Percentiles rank a stretch among this genome's conserved stretches.
These are phyloP conservation scores for Xestia sexstrigata DNA, from an alignment of 2,888 invertebrate genomes.

Conservation along the genomic window DNA sequence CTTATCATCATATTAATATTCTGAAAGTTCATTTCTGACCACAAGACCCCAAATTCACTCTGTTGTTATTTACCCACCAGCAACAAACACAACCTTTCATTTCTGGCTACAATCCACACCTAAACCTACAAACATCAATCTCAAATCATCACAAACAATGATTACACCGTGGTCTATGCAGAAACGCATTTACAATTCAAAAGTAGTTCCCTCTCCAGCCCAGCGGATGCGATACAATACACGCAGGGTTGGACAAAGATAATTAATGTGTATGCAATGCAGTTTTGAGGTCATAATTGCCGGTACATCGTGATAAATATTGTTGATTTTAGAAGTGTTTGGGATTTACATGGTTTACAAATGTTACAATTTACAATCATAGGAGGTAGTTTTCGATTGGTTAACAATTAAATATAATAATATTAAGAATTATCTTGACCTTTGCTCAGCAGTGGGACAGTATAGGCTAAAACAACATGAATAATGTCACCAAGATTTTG, in stretches of 20 bases:
- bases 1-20: no score
- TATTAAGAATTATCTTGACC: no score
- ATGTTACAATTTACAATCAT: background rate
- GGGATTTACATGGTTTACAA: background rate
- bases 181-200: conserved; percentile 70
- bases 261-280: conserved; percentile 50
- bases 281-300: conserved; percentile 42
- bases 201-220: conserved; percentile 44
- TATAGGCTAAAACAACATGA: no score
- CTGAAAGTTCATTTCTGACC: background rate
- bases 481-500: no score
- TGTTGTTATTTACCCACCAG: background rate
- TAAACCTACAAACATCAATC: conserved; percentile 50
- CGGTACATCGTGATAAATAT: conserved; percentile 10
- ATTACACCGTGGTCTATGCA: conserved; percentile 61
- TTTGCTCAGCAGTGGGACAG: no score
- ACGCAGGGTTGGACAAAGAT: conserved; percentile 57
- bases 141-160: conserved; percentile 59
- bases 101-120: background rate
- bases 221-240: conserved; percentile 60
- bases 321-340: conserved; percentile 1
- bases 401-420: no score
- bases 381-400: no score
- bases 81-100: background rate
- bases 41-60: background rate